A percentile compares a stretch with the other conserved stretches of the same genome.
Conservation (phyloP, 2,797 vertebrate genomes). For the Acropternis orthonyx region DNA sequence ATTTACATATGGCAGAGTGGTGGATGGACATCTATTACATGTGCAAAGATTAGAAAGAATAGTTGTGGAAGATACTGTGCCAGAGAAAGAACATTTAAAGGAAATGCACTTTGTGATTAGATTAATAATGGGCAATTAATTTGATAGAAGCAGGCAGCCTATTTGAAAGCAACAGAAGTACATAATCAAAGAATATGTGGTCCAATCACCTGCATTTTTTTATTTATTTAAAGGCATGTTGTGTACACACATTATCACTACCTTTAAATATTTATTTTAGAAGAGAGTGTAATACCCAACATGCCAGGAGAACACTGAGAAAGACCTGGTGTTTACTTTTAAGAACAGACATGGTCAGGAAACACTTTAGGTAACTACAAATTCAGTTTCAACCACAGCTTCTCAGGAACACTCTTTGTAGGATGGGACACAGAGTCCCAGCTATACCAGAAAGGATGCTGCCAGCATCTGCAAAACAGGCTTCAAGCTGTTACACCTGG, state of each 20-base stretch:
- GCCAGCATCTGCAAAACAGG: background rate
- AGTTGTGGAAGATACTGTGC: background rate
- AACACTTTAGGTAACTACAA: background rate
- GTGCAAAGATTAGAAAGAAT: background rate
- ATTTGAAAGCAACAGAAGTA: conserved; percentile 12
- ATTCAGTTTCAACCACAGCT: background rate
- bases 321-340: background rate
- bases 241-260: background rate
- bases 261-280: background rate
- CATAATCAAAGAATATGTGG: background rate
- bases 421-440: background rate
- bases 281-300: background rate
- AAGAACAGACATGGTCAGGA: background rate
- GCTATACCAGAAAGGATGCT: background rate
- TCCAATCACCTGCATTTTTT: background rate
- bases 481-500: background rate
- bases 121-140: conserved; percentile 28
- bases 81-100: background rate
- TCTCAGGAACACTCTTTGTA: background rate
- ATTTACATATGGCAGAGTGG: background rate
- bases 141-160: background rate
- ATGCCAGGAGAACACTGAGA: background rate
- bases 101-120: background rate
- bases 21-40: background rate
- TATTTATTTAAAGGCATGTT: background rate